Evolutionary conservation across 1,140 invertebrate species (phyloP).

Genomic region (Aphelenchoides avenae): DNA sequence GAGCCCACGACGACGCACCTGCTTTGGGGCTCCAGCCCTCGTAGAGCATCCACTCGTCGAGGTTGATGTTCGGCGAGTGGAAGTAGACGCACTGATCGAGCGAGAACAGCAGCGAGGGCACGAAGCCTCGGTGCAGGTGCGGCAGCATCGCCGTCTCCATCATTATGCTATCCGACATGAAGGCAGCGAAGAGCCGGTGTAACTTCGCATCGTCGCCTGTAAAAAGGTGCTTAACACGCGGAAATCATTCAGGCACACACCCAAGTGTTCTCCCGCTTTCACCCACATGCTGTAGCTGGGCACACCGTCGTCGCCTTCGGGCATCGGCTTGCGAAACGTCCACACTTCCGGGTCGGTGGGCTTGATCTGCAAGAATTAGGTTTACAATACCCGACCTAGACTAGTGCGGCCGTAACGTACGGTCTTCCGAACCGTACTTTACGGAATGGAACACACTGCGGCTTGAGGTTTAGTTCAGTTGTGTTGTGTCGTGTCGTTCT

Average conservation of each 20-base stretch:
- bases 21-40: slow-evolving; percentile 17
- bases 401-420: too few relatives aligned
- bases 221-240: slow-evolving; percentile 7
- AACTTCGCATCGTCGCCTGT: too few relatives aligned
- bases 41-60: slow-evolving; percentile 20
- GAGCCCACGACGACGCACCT: too few relatives aligned
- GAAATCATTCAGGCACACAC: not conserved
- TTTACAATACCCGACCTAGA: too few relatives aligned
- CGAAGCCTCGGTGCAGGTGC: slow-evolving; percentile 16
- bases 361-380: slow-evolving; percentile 14
- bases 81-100: slow-evolving; percentile 19
- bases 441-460: too few relatives aligned
- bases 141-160: slow-evolving; percentile 10
- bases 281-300: slow-evolving; percentile 12
- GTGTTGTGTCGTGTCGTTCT: too few relatives aligned
- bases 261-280: slow-evolving; percentile 1
- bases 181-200: slow-evolving; percentile 16
- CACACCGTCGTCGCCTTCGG: not conserved
- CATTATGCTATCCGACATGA: slow-evolving; percentile 19
- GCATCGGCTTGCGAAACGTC: slow-evolving; percentile 7
- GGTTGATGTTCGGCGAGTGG: slow-evolving; percentile 7
- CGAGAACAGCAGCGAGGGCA: slow-evolving; percentile 24
- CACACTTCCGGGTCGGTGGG: slow-evolving; percentile 14
- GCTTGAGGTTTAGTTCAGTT: too few relatives aligned
- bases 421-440: too few relatives aligned